phyloP scores from a whole-genome alignment of 2,797 vertebrate genomes.

The Melanotaenia pygmaea region DNA sequence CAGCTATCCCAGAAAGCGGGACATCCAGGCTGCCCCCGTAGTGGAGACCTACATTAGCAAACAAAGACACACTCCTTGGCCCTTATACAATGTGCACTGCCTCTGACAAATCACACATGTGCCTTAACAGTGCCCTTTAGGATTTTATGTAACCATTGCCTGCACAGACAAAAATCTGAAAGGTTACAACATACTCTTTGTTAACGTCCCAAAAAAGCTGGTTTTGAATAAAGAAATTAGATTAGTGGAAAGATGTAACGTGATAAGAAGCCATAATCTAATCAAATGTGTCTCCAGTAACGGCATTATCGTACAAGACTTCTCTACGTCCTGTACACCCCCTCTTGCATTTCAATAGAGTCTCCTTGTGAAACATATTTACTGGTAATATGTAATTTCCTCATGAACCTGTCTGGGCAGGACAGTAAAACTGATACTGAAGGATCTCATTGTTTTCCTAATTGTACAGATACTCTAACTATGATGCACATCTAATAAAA shows the following conservation, averaged over 20 bases:
- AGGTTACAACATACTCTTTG: constrained; percentile 23
- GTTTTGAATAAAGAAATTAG: constrained; percentile 23
- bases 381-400: constrained; percentile 19
- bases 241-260: constrained; percentile 24
- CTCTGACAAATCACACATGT: constrained; percentile 51
- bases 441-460: constrained; percentile 9
- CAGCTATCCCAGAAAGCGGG: constrained; percentile 69
- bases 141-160: constrained; percentile 37
- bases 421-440: constrained; percentile 2
- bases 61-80: constrained; percentile 66
- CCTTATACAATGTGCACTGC: constrained; percentile 27
- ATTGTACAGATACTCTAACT: background rate
- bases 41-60: constrained; percentile 76
- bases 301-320: constrained; percentile 13
- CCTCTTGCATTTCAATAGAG: constrained; percentile 3
- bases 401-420: constrained; percentile 16
- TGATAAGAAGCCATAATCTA: constrained; percentile 32
- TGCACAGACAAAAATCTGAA: constrained; percentile 13
- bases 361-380: constrained; percentile 16
- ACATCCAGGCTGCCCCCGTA: constrained; percentile 60
- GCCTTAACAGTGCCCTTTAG: constrained; percentile 42
- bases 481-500: constrained; percentile 2
- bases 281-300: constrained; percentile 21
- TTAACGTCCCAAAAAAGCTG: constrained; percentile 23
- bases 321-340: constrained; percentile 3